Conservation (phyloP, 2,888 invertebrate genomes). For the Halocaridina rubra region DNA sequence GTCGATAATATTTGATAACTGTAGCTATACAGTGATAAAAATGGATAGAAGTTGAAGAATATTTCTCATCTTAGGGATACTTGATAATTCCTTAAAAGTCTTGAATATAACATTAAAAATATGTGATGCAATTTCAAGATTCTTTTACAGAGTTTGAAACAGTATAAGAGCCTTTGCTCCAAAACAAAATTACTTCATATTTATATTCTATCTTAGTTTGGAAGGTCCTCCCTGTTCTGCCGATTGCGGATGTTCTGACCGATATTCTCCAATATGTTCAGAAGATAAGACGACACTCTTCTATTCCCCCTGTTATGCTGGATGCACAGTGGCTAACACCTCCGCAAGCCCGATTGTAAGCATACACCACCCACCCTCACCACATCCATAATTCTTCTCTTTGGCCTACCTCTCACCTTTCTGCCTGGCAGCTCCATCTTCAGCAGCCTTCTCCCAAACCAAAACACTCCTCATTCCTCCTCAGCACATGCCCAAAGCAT, state of each 20-base stretch:
- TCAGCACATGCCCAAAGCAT: too few species aligned
- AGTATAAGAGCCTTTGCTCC: background rate
- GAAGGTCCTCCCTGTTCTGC: slow-evolving; percentile 14
- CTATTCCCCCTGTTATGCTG: slow-evolving; percentile 81
- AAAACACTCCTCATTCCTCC: too few species aligned
- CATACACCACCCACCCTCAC: too few species aligned
- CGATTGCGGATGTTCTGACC: slow-evolving; percentile 67
- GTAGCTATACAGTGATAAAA: too few species aligned
- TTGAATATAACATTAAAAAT: background rate
- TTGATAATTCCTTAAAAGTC: too few species aligned
- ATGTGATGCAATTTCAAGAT: background rate
- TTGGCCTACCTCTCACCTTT: too few species aligned
- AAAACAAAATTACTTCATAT: background rate
- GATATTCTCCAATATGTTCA: slow-evolving; percentile 77
- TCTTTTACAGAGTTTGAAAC: background rate
- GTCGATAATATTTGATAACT: too few species aligned
- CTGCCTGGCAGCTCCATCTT: too few species aligned
- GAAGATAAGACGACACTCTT: slow-evolving; percentile 73
- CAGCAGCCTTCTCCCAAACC: too few species aligned
- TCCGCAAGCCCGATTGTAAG: slow-evolving; percentile 50
- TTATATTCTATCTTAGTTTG: background rate
- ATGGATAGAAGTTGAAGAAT: too few species aligned
- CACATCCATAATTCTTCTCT: too few species aligned
- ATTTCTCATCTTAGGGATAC: too few species aligned
- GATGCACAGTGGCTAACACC: slow-evolving; percentile 71